Evolutionary conservation across 2,797 vertebrate species (phyloP), one percentile per base, ranked within the genome.

Genomic region (Anguilla pacifica): DNA sequence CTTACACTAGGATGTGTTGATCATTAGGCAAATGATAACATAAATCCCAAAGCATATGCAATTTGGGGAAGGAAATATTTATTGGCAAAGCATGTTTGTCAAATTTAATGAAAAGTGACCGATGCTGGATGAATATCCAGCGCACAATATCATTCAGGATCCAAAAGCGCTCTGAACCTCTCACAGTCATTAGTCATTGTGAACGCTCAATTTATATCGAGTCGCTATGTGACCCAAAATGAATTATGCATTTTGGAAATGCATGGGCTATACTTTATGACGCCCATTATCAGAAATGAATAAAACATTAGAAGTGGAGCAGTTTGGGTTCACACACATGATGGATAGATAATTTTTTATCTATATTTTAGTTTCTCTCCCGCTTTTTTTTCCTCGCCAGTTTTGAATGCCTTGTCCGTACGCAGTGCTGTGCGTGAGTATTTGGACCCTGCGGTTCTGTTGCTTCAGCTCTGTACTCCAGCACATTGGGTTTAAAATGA

Each of bases 261-360:
- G 72, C 43, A 77, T 77, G 72, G 35, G 15, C 31, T 43, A 43
- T 19, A 19, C 35, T 39, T 35, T 77, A 77, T 77, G 72, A 22
- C 43, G 72, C 43, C 72, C 31, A 77, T 77, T 77, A 77, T 77
- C 72, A 39, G 72, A 39, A 77, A 77, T 77, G 72, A 77, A 77
- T 77, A 77, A 77, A 43, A 77, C 72, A 77, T 77, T 5, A 77
- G 15, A 43, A 77, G 1, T 39, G 11, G 35, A 39, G 72, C 72
- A 43, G 31, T 77, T 4, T 77, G 35, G 72, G 72, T 17, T 77
- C 72, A 77, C 31, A 77, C 72, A 19, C 72, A 43, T 77, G 72
- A 77, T 77, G 72, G 72, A 77, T 77, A 77, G 72, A 77, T 43
- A 43, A 17, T 72, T 28, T 70, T 72, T 72, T 72, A 72, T 28